phyloP scores from a whole-genome alignment of 2,113 vertebrate species.

The Myrmecobius fasciatus region DNA sequence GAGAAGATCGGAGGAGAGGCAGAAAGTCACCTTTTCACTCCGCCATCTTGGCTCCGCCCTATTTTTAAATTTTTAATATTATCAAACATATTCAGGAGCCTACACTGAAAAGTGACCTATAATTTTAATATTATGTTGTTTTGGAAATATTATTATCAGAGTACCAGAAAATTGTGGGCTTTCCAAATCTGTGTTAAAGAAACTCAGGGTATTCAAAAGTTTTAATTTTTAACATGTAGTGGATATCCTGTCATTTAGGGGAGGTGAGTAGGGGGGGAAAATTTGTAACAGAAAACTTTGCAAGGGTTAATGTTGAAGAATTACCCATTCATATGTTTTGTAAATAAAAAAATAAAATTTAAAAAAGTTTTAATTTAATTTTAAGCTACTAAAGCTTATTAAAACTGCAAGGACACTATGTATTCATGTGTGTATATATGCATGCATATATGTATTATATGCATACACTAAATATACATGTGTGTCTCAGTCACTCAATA shows the following conservation, averaged over 20 bases:
- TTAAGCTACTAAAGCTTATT: background rate
- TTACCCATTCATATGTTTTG: too few species aligned
- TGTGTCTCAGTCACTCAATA: background rate
- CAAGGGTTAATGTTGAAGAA: too few species aligned
- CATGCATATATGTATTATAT: background rate
- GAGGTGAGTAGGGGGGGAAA: too few species aligned
- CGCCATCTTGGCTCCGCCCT: too few species aligned
- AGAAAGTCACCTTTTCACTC: too few species aligned
- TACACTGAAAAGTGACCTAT: conserved; percentile 70
- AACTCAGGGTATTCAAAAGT: background rate
- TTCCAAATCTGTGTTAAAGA: background rate
- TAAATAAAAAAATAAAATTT: too few species aligned
- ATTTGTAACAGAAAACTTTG: too few species aligned
- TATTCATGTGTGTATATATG: too few species aligned
- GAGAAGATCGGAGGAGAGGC: too few species aligned
- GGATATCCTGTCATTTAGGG: too few species aligned
- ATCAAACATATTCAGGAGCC: conserved; percentile 67
- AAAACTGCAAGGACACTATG: background rate
- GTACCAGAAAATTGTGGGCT: background rate
- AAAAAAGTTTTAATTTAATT: background rate
- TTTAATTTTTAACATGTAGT: too few species aligned
- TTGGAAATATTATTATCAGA: background rate
- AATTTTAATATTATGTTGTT: conserved; percentile 53
- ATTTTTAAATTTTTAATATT: conserved; percentile 42
- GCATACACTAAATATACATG: background rate